Conservation (phyloP, 2,797 vertebrate species). For the Danio kyathit region DNA sequence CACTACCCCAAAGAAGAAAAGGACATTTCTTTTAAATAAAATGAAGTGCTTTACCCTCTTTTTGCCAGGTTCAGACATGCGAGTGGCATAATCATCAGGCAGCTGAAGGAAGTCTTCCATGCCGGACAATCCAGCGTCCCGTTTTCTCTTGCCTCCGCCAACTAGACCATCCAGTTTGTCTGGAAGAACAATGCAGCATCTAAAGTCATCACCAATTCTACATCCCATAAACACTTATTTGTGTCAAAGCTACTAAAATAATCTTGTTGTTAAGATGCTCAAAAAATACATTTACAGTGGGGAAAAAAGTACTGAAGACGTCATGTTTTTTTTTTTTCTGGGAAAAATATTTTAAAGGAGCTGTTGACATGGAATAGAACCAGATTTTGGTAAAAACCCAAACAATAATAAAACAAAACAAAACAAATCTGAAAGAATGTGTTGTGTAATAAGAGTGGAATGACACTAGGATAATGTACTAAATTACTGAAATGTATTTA, state of each 20-base stretch:
- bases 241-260: not conserved
- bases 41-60: slow-evolving; percentile 88
- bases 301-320: too few species aligned
- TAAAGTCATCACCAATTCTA: slow-evolving; percentile 25
- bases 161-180: slow-evolving; percentile 97
- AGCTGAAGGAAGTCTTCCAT: slow-evolving; percentile 97
- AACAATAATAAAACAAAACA: too few species aligned
- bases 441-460: too few species aligned
- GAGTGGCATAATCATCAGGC: slow-evolving; percentile 96
- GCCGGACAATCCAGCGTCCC: slow-evolving; percentile 87
- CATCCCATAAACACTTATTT: slow-evolving; percentile 7
- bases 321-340: too few species aligned
- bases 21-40: too few species aligned
- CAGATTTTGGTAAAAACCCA: too few species aligned
- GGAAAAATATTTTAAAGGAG: too few species aligned
- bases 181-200: slow-evolving; percentile 74
- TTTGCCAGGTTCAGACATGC: slow-evolving; percentile 95
- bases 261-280: not conserved
- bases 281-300: not conserved
- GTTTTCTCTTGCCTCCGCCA: slow-evolving; percentile 92
- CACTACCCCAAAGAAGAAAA: not conserved
- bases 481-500: too few species aligned
- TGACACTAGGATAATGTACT: too few species aligned
- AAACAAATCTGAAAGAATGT: too few species aligned
- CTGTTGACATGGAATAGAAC: too few species aligned